phyloP scores from a whole-genome alignment of 2,888 invertebrate genomes.

The Andrena hattorfiana region DNA sequence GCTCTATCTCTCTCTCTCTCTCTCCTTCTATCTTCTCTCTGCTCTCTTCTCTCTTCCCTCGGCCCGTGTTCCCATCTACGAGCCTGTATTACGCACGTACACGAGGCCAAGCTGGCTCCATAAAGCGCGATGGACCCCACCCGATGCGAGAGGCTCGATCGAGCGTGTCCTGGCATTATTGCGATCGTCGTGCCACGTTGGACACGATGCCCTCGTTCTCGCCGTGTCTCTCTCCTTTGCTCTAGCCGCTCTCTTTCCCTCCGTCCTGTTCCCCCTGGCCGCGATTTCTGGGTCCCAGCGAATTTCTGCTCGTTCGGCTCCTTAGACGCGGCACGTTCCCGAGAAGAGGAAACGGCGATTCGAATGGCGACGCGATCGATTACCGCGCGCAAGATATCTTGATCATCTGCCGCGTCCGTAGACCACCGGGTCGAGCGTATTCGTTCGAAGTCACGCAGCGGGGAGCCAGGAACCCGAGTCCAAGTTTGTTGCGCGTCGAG shows the following conservation, averaged over 20 bases:
- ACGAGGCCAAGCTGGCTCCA: constrained; percentile 47
- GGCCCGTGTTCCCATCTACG: constrained; percentile 37
- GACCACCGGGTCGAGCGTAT: constrained; percentile 23
- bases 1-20: constrained; percentile 5
- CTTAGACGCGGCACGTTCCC: not conserved
- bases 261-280: not conserved
- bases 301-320: not conserved
- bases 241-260: constrained; percentile 2
- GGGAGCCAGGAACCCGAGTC: constrained; percentile 10
- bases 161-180: constrained; percentile 79
- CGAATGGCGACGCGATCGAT: constrained; percentile 12
- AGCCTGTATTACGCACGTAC: constrained; percentile 61
- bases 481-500: constrained; percentile 12
- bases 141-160: constrained; percentile 77
- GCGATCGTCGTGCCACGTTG: constrained; percentile 74
- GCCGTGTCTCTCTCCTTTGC: constrained; percentile 14
- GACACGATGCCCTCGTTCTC: constrained; percentile 65
- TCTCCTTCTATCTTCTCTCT: too few species aligned
- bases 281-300: not conserved
- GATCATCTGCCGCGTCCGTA: not conserved
- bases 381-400: constrained; percentile 5
- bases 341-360: constrained; percentile 3
- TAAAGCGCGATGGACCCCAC: constrained; percentile 77
- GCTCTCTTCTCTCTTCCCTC: too few species aligned
- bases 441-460: constrained; percentile 10